Evolutionary conservation across 2,888 invertebrate species (phyloP).

Genomic region (Callyntrura sp.): DNA sequence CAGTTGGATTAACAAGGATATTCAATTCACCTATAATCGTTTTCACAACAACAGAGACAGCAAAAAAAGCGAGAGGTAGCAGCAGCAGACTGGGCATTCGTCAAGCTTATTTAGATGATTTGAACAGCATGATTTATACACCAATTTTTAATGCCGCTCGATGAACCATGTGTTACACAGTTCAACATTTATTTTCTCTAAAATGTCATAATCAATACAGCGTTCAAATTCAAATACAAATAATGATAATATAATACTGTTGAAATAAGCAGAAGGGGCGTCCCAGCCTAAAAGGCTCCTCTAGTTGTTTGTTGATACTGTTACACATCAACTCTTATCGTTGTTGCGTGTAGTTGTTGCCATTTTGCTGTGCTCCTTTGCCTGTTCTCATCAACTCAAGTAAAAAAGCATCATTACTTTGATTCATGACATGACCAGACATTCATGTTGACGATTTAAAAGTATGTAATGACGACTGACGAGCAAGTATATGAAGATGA

Average conservation of each 20-base stretch:
- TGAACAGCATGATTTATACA: constrained; percentile 13
- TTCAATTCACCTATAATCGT: neutral
- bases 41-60: neutral
- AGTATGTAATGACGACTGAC: constrained; percentile 62
- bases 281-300: neutral
- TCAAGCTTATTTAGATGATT: constrained; percentile 14
- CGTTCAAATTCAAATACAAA: neutral
- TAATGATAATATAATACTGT: neutral
- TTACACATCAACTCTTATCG: too few species aligned
- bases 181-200: neutral
- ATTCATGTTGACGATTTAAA: constrained; percentile 60
- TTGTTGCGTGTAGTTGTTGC: neutral
- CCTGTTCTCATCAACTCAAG: constrained; percentile 54
- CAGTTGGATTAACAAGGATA: neutral
- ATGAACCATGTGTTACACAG: neutral
- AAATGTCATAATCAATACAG: constrained; percentile 25
- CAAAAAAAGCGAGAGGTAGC: neutral
- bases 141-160: constrained; percentile 35
- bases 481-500: constrained; percentile 27
- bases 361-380: constrained; percentile 27
- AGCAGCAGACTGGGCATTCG: neutral
- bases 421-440: constrained; percentile 64
- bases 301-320: too few species aligned
- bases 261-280: neutral
- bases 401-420: constrained; percentile 50